Evolutionary conservation across 2,113 vertebrate species (phyloP).

Genomic region (Hepsetus odoe): DNA sequence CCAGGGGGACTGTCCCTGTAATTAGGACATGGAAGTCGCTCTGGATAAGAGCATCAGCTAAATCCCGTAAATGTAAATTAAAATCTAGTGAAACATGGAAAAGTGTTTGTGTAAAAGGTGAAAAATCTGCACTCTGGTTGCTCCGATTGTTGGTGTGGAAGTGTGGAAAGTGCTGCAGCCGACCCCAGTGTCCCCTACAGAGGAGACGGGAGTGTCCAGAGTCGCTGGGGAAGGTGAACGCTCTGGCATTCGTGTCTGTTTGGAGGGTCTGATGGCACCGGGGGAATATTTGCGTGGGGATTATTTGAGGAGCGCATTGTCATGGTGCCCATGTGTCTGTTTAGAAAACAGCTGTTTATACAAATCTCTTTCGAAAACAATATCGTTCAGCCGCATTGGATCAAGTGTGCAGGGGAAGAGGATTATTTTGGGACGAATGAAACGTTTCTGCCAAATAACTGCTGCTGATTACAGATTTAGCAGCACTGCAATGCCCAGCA

Average conservation of each 20-base stretch:
- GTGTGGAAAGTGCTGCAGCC: too few species aligned
- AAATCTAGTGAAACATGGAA: too few species aligned
- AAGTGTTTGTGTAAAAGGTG: too few species aligned
- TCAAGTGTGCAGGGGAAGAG: constrained; percentile 11
- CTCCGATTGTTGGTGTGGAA: too few species aligned
- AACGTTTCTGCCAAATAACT: constrained; percentile 37
- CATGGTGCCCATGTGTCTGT: constrained; percentile 36
- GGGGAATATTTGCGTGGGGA: constrained; percentile 37
- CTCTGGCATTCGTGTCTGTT: constrained; percentile 1
- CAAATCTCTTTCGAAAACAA: constrained; percentile 41
- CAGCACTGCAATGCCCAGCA: background rate
- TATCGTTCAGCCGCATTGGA: constrained; percentile 10
- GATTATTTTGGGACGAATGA: constrained; percentile 27
- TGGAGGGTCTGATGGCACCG: constrained; percentile 7
- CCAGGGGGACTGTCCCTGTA: too few species aligned
- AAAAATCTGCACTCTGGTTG: too few species aligned
- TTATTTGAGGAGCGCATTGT: constrained; percentile 43
- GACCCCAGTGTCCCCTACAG: too few species aligned
- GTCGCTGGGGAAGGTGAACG: constrained; percentile 10
- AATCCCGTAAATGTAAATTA: too few species aligned
- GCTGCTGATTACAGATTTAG: constrained; percentile 34
- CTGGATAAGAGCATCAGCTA: too few species aligned
- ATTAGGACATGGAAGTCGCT: too few species aligned
- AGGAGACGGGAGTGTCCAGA: background rate
- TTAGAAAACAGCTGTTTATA: constrained; percentile 51